These are phyloP conservation scores for Andricus quercusramuli DNA, from an alignment of 2,888 invertebrate species.

Conservation along the genomic window DNA sequence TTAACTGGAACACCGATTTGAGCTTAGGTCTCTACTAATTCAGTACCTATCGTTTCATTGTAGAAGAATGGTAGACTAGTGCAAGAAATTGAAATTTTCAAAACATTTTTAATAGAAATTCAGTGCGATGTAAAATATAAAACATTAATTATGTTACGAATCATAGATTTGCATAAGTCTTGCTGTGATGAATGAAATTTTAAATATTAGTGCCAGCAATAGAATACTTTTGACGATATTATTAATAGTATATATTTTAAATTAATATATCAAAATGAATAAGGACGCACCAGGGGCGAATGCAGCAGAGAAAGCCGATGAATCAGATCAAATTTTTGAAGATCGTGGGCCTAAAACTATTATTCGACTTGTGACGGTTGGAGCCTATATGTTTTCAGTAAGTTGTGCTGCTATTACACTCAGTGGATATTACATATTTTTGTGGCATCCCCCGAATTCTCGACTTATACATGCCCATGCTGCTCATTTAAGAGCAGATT, in stretches of 20 bases:
- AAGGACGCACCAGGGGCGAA: neutral
- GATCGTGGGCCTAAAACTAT: conserved; percentile 70
- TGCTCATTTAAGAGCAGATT: conserved; percentile 17
- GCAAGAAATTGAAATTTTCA: neutral
- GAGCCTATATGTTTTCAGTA: conserved; percentile 91
- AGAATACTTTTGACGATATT: conserved; percentile 12
- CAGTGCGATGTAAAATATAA: neutral
- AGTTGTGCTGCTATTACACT: conserved; percentile 91
- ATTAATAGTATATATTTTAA: neutral
- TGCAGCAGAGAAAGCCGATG: neutral
- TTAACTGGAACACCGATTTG: conserved; percentile 27
- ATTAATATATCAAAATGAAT: conserved; percentile 19
- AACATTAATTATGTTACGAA: neutral
- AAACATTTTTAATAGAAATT: neutral
- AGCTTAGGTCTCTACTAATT: conserved; percentile 11
- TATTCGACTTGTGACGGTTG: conserved; percentile 87
- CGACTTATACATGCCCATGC: conserved; percentile 66
- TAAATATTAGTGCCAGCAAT: conserved; percentile 11
- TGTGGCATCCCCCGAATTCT: conserved; percentile 87
- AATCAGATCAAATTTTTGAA: conserved; percentile 65
- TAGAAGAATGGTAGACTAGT: conserved; percentile 12
- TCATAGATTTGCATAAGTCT: neutral
- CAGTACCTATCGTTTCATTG: conserved; percentile 17
- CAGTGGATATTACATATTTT: conserved; percentile 89
- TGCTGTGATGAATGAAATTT: neutral